Percentiles rank a stretch among this genome's conserved stretches.
phyloP scores from a whole-genome alignment of 1,140 invertebrate genomes.

The Lordiphosa stackelbergi region DNA sequence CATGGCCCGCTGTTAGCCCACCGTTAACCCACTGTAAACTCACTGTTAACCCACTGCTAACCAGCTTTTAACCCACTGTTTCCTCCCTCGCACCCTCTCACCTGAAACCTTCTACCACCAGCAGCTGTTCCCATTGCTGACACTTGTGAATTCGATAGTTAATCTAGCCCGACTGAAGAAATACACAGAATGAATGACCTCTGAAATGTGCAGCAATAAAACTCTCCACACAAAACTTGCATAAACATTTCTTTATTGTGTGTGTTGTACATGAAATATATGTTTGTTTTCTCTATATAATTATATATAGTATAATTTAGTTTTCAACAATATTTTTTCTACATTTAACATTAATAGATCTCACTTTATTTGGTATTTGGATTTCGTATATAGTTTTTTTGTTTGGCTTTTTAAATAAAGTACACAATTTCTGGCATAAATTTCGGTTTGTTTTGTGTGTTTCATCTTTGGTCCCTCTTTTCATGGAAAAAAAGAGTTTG shows the following conservation, averaged over 20 bases:
- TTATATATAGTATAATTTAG: slow-evolving; percentile 26
- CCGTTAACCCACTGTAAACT: too few species aligned
- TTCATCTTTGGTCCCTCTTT: slow-evolving; percentile 65
- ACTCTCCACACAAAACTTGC: slow-evolving; percentile 28
- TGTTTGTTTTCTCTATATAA: slow-evolving; percentile 5
- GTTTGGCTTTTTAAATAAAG: slow-evolving; percentile 48
- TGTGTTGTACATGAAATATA: slow-evolving; percentile 61
- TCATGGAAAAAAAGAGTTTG: slow-evolving; percentile 68
- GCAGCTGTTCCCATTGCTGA: too few species aligned
- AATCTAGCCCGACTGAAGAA: too few species aligned
- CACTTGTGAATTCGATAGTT: too few species aligned
- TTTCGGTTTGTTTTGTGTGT: slow-evolving; percentile 50
- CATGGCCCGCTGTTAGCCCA: too few species aligned
- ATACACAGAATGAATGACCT: too few species aligned
- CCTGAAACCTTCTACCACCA: too few species aligned
- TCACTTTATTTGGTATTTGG: slow-evolving; percentile 54
- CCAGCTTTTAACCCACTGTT: too few species aligned
- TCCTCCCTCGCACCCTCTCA: too few species aligned
- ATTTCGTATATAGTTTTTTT: too few species aligned
- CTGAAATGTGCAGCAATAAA: too few species aligned
- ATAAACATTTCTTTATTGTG: slow-evolving; percentile 65
- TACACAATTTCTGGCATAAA: slow-evolving; percentile 52
- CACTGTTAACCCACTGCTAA: too few species aligned
- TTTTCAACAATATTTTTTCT: slow-evolving; percentile 54
- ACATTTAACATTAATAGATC: slow-evolving; percentile 67